phyloP scores from a whole-genome alignment of 2,797 vertebrate species.

The Mormyrus hasselquistii region DNA sequence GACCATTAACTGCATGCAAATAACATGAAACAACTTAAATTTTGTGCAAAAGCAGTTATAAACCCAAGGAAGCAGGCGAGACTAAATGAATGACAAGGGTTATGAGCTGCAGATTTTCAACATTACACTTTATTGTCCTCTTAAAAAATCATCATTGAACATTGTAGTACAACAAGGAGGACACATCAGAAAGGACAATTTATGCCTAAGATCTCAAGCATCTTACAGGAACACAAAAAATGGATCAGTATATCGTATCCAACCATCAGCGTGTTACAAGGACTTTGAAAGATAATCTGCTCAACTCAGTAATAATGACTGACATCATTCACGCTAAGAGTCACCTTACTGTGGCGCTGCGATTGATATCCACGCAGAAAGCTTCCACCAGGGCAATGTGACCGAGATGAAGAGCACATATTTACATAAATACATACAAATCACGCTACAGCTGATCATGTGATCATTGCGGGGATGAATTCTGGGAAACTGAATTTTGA shows the following conservation, averaged over 20 bases:
- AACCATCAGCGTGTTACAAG: neutral
- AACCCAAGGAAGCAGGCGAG: constrained; percentile 17
- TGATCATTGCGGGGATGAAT: neutral
- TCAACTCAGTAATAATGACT: neutral
- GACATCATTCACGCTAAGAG: neutral
- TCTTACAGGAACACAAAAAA: neutral
- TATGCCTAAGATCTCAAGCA: neutral
- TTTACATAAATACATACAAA: constrained; percentile 7
- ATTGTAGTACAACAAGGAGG: neutral
- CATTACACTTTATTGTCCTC: neutral
- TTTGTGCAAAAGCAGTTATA: constrained; percentile 23
- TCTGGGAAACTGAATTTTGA: constrained; percentile 1
- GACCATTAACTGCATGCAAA: neutral
- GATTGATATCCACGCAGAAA: neutral
- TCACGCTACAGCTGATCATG: neutral
- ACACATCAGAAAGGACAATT: neutral
- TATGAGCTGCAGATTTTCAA: constrained; percentile 23
- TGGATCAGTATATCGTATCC: neutral
- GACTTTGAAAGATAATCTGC: neutral
- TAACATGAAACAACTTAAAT: neutral
- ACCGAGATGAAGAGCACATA: neutral
- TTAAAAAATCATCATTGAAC: neutral
- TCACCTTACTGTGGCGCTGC: neutral
- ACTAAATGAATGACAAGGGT: neutral
- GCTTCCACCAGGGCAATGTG: neutral